Evolutionary conservation across 2,113 vertebrate genomes (phyloP).

Genomic region (Meriones unguiculatus): DNA sequence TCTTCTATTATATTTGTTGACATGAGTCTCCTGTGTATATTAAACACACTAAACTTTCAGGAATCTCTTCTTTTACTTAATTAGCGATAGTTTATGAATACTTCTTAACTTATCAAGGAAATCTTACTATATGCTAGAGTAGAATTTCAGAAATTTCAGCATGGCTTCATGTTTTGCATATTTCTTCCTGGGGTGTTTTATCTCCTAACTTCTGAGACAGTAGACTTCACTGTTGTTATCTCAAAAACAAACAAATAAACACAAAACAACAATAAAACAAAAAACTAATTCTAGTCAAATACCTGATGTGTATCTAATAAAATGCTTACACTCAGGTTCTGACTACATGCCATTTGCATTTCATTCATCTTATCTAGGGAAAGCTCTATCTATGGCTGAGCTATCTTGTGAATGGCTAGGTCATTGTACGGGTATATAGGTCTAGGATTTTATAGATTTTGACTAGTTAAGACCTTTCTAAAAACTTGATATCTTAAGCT

Average conservation of each 20-base stretch:
- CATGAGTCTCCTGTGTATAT: accelerated
- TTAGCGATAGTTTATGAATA: background rate
- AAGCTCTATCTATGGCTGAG: background rate
- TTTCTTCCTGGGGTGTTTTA: background rate
- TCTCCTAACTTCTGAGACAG: background rate
- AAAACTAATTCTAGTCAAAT: background rate
- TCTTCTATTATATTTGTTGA: background rate
- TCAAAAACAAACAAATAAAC: background rate
- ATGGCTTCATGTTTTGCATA: background rate
- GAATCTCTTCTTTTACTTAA: background rate
- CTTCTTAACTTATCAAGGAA: background rate
- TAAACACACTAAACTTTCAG: no score
- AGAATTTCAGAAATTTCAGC: background rate
- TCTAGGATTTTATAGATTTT: background rate
- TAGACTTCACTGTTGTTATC: no score
- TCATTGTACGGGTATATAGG: background rate
- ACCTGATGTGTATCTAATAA: background rate
- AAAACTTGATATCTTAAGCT: background rate
- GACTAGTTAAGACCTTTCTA: background rate
- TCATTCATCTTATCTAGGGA: background rate
- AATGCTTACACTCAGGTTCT: background rate
- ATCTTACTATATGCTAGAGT: background rate
- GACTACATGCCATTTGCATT: background rate
- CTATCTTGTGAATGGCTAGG: background rate
- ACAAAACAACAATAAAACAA: background rate